Evolutionary conservation across 2,113 vertebrate genomes (phyloP), one percentile per base, ranked within the genome.

Genomic region (Piprites chloris): DNA sequence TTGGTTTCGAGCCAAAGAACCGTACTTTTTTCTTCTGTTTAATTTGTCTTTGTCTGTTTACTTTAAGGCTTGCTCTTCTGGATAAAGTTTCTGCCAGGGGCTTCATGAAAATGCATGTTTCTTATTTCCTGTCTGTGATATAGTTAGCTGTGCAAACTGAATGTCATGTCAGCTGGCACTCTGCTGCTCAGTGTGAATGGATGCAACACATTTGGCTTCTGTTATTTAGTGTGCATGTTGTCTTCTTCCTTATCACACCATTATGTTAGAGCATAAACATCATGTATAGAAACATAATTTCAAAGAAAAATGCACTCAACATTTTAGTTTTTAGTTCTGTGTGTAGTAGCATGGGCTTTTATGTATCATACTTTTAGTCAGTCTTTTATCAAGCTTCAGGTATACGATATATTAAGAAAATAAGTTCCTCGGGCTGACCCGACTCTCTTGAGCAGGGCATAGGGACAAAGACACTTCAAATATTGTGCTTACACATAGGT

Each of bases 31-130:
- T 12, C 11, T 59, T 80, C 32, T 81, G 23, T 58, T 87, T 90
- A 65, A 96, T 96, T 95, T 95, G 15, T 56, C 81, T 95, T 95
- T 84, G 21, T 42, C 35, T 50, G 58, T 85, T 96, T 68, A 78
- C 30, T 96, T 85, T 90, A 88, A 88, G 12, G 14, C 11, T 82
- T 89, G 22, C 44, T 44, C 30, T 89, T 85, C 65, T 52, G 44
- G n/a, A 74, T 87, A 68, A 88, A 59, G 28, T 87, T 95, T 84
- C 53, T 77, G 12, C 24, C 74, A 78, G 90, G 19, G 91, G 28
- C 77, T 96, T 66, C n/a, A 85, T 44, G 49, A 84, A 89, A 50
- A 72, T 88, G 32, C 46, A 6, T 65, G 63, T 82, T 97, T 90
- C 13, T 74, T 94, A 85, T 90, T 95, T 95, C 26, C 61, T 73